Base-by-base conservation (phyloP, 2,888 invertebrate genomes). In the Sinelater perroti region DNA sequence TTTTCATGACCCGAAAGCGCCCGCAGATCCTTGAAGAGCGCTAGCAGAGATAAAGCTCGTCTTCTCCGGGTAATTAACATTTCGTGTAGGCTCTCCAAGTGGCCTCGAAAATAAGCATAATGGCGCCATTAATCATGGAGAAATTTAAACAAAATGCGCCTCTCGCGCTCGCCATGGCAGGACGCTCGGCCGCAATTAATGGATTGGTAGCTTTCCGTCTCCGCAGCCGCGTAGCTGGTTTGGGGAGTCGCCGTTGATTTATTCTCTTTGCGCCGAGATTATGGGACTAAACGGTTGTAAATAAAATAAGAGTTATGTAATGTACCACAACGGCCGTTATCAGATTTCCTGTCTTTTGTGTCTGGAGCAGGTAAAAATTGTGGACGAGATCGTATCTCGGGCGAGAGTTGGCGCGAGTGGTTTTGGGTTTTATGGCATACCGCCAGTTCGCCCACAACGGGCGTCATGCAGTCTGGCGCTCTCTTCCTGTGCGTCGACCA, bases 121-220 rank as follows among this genome's bases (percentile, higher is more conserved):
- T 40, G 17, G 14, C 33, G 21, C 40, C 20, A 51, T 51, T 40
- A 51, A 51, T 51, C 51, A 40, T 42, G 31, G 51, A 31, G 51
- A 51, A 51, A 51, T 31, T 51, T 40, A 51, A 50, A 50, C 40
- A 50, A 50, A 50, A 40, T 50, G 36, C 40, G 50, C 17, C 40
- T 20, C 50, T 26, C 42, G 51, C 21, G 42, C 21, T 7, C 11
- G 40, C 24, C 28, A 38, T 50, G 40, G 51, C 18, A 30, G 51
- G 40, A 49, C 42, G 20, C 30, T 21, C 38, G 18, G 33, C 51
- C 40, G 28, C 38, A 50, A 26, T 50, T 50, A 38, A 50, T 38
- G 49, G 38, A 49, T 36, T 49, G 35, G 36, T 49, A 16, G 24
- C 21, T 36, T n/a, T n/a, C n/a, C n/a, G n/a, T n/a, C n/a, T n/a